Evolutionary conservation across 2,888 invertebrate genomes (phyloP).

Genomic region (Cephus sareptanus): DNA sequence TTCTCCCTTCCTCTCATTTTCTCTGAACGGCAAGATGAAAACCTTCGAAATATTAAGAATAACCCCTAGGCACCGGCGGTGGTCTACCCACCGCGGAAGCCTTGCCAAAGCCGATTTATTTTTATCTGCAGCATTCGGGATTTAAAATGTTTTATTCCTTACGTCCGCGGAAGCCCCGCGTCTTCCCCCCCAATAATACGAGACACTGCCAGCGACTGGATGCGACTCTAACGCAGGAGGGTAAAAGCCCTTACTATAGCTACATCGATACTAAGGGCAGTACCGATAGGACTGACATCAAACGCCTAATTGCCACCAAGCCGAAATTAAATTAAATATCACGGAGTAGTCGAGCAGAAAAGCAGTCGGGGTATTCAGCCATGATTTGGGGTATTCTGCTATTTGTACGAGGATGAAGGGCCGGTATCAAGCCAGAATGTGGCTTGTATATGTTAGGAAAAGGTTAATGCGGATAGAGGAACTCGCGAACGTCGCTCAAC

Average conservation of each 20-base stretch:
- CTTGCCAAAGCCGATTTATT: constrained; percentile 61
- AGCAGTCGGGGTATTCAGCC: too few relatives aligned
- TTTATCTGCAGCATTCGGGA: constrained; percentile 51
- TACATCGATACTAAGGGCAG: too few relatives aligned
- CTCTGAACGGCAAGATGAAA: constrained; percentile 45
- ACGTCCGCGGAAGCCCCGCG: constrained; percentile 8
- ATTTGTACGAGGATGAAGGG: too few relatives aligned
- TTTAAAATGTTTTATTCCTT: constrained; percentile 37
- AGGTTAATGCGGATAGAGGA: too few relatives aligned
- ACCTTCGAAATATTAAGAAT: constrained; percentile 62
- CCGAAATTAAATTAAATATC: constrained; percentile 45
- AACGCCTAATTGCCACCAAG: constrained; percentile 34
- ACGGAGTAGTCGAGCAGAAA: neutral
- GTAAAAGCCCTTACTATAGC: too few relatives aligned
- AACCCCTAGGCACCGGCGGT: constrained; percentile 40
- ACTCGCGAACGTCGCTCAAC: too few relatives aligned
- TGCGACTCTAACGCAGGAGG: neutral
- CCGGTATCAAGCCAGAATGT: too few relatives aligned
- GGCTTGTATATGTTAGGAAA: too few relatives aligned
- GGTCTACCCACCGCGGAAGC: constrained; percentile 44
- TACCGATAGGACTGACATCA: constrained; percentile 18
- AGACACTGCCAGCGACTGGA: constrained; percentile 15
- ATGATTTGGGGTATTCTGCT: too few relatives aligned
- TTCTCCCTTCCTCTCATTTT: constrained; percentile 15
- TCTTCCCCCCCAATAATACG: constrained; percentile 1